Conservation (phyloP, 2,113 vertebrate species). For the Pelecanus crispus region DNA sequence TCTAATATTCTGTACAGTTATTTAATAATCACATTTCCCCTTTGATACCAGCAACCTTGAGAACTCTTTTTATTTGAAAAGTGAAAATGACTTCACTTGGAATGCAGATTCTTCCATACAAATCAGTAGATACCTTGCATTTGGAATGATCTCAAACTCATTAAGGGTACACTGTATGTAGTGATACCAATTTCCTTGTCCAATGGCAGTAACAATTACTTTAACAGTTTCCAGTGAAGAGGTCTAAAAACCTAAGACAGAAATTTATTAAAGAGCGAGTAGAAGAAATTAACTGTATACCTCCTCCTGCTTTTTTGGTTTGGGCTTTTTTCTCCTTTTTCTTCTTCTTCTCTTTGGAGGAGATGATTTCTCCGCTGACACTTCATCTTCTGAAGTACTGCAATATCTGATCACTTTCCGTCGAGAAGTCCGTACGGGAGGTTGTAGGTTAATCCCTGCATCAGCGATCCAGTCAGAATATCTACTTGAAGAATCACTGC, state of each 20-base stretch:
- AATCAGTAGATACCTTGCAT: neutral
- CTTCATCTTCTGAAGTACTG: slow-evolving; percentile 90
- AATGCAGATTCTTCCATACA: neutral
- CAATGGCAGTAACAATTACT: neutral
- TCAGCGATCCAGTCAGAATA: slow-evolving; percentile 96
- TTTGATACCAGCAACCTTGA: neutral
- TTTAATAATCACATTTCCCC: neutral
- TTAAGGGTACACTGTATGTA: neutral
- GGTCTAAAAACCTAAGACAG: neutral
- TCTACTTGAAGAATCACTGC: slow-evolving; percentile 87
- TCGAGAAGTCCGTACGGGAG: slow-evolving; percentile 79
- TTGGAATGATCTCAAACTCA: neutral
- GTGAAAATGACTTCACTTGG: neutral
- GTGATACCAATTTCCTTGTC: neutral
- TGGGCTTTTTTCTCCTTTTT: slow-evolving; percentile 70
- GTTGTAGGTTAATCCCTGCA: slow-evolving; percentile 87
- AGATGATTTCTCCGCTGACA: slow-evolving; percentile 73
- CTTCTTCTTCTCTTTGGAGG: slow-evolving; percentile 70
- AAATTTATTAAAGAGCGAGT: neutral
- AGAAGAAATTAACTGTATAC: neutral
- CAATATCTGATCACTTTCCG: slow-evolving; percentile 72
- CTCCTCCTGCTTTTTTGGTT: slow-evolving; percentile 65
- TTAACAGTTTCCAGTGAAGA: neutral
- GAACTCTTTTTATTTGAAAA: neutral
- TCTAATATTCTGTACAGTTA: neutral